These are phyloP conservation scores for Aporophyla nigra DNA, from an alignment of 2,888 invertebrate species.

Conservation along the genomic window DNA sequence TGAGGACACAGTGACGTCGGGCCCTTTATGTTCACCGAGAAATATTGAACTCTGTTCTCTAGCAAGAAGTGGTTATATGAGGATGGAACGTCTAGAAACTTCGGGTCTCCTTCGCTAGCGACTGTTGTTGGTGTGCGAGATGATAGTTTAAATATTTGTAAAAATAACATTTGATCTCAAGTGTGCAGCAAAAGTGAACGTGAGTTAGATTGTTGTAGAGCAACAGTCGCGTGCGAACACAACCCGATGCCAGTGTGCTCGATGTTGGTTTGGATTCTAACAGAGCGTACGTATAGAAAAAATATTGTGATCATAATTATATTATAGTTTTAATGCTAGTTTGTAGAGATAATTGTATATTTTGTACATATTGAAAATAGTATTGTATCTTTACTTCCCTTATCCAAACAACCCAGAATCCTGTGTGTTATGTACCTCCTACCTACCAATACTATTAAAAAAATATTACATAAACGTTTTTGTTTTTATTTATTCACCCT, in stretches of 20 bases:
- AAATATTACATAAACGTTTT: constrained; percentile 89
- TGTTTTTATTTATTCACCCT: constrained; percentile 69
- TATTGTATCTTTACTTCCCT: constrained; percentile 91
- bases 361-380: constrained; percentile 91
- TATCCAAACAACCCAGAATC: constrained; percentile 90
- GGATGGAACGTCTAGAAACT: constrained; percentile 70
- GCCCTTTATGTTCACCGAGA: constrained; percentile 32
- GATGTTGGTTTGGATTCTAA: constrained; percentile 79
- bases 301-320: constrained; percentile 91
- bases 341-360: constrained; percentile 89
- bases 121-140: constrained; percentile 87
- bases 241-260: constrained; percentile 72
- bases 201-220: constrained; percentile 83
- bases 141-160: constrained; percentile 88
- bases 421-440: constrained; percentile 92
- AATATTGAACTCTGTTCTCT: constrained; percentile 65
- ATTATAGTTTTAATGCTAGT: constrained; percentile 89
- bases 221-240: constrained; percentile 80
- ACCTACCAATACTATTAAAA: constrained; percentile 92
- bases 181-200: constrained; percentile 90
- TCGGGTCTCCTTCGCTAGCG: constrained; percentile 74
- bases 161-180: constrained; percentile 91
- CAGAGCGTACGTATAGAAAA: constrained; percentile 87
- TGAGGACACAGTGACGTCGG: constrained; percentile 68
- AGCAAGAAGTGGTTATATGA: constrained; percentile 67